Evolutionary conservation across 2,888 invertebrate species (phyloP).

Genomic region (Cynaeus angustus): DNA sequence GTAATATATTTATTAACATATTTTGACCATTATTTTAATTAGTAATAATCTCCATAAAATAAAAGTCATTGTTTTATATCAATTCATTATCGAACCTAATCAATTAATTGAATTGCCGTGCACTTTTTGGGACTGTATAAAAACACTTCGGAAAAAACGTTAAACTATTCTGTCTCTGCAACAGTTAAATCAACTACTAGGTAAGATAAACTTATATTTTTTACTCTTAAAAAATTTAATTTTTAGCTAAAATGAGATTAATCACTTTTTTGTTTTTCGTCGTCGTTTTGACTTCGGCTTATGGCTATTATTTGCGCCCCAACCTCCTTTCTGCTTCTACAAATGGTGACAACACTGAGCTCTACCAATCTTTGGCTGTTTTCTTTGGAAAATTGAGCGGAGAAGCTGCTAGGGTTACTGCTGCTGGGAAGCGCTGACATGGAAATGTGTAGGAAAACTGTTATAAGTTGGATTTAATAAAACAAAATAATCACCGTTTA

Average conservation of each 20-base stretch:
- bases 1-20: conserved; percentile 20
- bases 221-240: too few species aligned
- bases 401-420: background rate
- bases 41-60: background rate
- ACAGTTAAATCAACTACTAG: too few species aligned
- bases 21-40: background rate
- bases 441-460: too few species aligned
- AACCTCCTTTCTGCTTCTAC: background rate
- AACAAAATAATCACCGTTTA: too few species aligned
- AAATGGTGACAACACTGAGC: background rate
- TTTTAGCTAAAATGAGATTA: background rate
- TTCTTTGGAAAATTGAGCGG: background rate
- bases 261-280: background rate
- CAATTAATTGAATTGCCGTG: too few species aligned
- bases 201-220: too few species aligned
- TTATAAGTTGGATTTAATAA: too few species aligned
- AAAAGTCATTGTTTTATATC: too few species aligned
- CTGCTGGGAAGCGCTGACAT: background rate
- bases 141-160: too few species aligned
- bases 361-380: background rate
- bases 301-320: background rate
- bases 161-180: too few species aligned
- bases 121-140: too few species aligned
- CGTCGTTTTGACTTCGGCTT: background rate
- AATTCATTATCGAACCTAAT: too few species aligned